These are phyloP conservation scores for Cabera pusaria DNA, from an alignment of 2,888 invertebrate species.

Conservation along the genomic window DNA sequence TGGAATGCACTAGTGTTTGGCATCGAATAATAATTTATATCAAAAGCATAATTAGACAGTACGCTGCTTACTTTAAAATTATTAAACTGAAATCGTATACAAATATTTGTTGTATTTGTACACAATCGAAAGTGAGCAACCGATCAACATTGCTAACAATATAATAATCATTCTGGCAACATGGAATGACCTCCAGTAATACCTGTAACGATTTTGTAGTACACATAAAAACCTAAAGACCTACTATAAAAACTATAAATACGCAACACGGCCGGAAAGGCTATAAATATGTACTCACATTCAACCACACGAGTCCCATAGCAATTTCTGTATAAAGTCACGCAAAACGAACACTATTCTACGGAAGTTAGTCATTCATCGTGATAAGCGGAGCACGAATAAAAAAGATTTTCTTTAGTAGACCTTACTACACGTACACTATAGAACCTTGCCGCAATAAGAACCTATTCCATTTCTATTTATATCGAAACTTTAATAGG, in stretches of 20 bases:
- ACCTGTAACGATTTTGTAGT: no score
- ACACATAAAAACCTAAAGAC: constrained; percentile 10
- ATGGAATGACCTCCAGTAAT: no score
- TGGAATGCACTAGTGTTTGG: no score
- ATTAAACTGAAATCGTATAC: no score
- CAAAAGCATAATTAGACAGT: no score
- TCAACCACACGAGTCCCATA: constrained; percentile 16
- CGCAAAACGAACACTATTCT: constrained; percentile 41
- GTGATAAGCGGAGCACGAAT: constrained; percentile 39
- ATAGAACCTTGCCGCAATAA: constrained; percentile 19
- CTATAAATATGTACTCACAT: constrained; percentile 19
- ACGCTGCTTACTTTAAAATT: no score
- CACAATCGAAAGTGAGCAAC: no score
- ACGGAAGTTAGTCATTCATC: constrained; percentile 41
- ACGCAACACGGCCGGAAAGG: constrained; percentile 12
- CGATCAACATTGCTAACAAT: no score
- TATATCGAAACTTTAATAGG: no score
- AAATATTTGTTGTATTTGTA: no score
- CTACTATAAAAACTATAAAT: constrained; percentile 14
- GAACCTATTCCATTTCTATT: neutral
- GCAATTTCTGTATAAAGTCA: constrained; percentile 42
- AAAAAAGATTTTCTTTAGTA: constrained; percentile 31
- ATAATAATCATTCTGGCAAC: no score
- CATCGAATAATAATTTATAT: no score
- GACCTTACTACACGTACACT: constrained; percentile 9